These are phyloP conservation scores for Stenolophus ochropezus DNA, from an alignment of 2,888 invertebrate genomes.

Conservation along the genomic window DNA sequence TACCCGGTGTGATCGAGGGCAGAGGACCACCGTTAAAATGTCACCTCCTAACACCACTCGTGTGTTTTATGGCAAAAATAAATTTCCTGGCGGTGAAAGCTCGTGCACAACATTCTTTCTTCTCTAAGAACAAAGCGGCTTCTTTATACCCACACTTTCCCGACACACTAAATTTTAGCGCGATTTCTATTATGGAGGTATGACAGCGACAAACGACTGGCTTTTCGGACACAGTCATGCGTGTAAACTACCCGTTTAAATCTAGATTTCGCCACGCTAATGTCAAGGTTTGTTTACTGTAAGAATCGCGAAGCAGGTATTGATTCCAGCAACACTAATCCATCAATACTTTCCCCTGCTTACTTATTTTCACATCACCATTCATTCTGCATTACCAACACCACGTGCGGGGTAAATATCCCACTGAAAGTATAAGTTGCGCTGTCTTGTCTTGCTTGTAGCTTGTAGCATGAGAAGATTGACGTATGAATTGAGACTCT, in stretches of 20 bases:
- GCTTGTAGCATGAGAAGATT: too few relatives aligned
- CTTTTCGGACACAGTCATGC: constrained; percentile 59
- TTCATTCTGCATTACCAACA: not conserved
- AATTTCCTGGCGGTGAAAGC: constrained; percentile 64
- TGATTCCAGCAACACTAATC: not conserved
- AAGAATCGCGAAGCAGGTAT: not conserved
- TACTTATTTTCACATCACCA: not conserved
- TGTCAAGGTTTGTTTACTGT: not conserved
- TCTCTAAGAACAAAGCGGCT: constrained; percentile 58
- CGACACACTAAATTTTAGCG: constrained; percentile 57
- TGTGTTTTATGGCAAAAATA: constrained; percentile 69
- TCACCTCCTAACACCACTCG: constrained; percentile 67
- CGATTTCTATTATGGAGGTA: constrained; percentile 60
- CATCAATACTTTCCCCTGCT: not conserved
- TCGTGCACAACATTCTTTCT: constrained; percentile 54
- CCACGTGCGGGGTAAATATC: not conserved
- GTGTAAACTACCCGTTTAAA: constrained; percentile 58
- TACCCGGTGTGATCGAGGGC: constrained; percentile 27
- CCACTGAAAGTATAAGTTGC: not conserved
- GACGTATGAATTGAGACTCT: too few relatives aligned
- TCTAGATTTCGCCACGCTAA: constrained; percentile 47
- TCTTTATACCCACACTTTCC: constrained; percentile 45
- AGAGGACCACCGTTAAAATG: constrained; percentile 66
- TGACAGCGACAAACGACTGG: constrained; percentile 59
- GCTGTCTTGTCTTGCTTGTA: too few relatives aligned